A percentile compares a stretch with the other conserved stretches of the same genome.
Conservation (phyloP, 2,113 vertebrate genomes). For the Otis tarda region DNA sequence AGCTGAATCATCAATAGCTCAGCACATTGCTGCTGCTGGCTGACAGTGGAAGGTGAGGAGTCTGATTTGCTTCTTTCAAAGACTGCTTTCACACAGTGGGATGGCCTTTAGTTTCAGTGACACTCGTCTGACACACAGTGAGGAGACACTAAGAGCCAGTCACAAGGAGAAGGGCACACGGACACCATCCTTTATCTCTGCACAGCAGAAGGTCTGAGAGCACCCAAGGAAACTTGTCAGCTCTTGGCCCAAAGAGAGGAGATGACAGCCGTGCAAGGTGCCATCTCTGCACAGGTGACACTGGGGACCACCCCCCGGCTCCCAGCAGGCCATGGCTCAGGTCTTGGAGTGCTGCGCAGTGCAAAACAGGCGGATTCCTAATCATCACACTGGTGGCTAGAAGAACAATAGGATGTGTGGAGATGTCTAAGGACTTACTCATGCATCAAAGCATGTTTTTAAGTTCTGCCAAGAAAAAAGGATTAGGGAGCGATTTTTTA, state of each 20-base stretch:
- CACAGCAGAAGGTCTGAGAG: not conserved
- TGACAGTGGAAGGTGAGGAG: not conserved
- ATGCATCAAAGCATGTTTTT: not conserved
- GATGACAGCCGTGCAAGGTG: not conserved
- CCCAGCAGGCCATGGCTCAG: not conserved
- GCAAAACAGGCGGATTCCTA: not conserved
- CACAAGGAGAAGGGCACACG: not conserved
- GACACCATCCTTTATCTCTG: not conserved
- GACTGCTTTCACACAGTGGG: rapidly evolving
- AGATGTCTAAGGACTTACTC: not conserved
- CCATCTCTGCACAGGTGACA: not conserved
- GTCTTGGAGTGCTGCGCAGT: too few relatives aligned
- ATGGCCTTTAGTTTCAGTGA: not conserved
- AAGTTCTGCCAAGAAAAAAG: not conserved
- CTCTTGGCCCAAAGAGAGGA: not conserved
- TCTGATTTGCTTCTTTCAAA: not conserved
- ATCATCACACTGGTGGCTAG: not conserved
- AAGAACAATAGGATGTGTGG: not conserved
- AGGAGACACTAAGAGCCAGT: not conserved
- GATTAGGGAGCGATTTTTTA: not conserved
- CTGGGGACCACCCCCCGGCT: not conserved
- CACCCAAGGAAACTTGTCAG: not conserved
- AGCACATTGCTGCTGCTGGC: not conserved
- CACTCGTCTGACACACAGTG: not conserved
- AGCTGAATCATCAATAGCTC: not conserved